A percentile compares a stretch with the other conserved stretches of the same genome.
Conservation (phyloP, 2,888 invertebrate species). For the Allacma fusca region DNA sequence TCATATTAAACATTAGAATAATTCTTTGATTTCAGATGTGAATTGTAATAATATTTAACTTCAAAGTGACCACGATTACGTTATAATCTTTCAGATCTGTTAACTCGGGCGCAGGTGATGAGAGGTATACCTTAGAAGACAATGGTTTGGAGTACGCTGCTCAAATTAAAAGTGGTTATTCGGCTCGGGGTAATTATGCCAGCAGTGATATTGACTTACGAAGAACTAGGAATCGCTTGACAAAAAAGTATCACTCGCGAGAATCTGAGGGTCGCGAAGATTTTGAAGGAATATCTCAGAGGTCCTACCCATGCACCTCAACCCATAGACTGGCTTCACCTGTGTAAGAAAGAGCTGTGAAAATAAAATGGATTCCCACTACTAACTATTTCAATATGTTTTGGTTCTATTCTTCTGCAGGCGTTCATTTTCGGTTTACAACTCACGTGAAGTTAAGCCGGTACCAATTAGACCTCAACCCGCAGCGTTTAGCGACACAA, state of each 20-base stretch:
- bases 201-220: background rate
- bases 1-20: too few species aligned
- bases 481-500: background rate
- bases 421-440: conserved; percentile 31
- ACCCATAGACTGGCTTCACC: conserved; percentile 16
- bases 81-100: background rate
- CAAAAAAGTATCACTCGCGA: background rate
- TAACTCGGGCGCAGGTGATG: background rate
- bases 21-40: too few species aligned
- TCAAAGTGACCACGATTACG: too few species aligned
- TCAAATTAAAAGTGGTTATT: conserved; percentile 5
- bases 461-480: conserved; percentile 4
- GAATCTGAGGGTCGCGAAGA: background rate
- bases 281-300: background rate
- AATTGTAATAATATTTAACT: too few species aligned
- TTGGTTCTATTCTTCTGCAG: background rate
- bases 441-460: conserved; percentile 14
- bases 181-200: background rate
- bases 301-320: background rate
- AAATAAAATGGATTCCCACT: too few species aligned
- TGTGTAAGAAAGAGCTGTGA: too few species aligned
- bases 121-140: background rate
- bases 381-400: too few species aligned
- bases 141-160: background rate
- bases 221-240: background rate